phyloP scores from a whole-genome alignment of 2,888 invertebrate species.

The Oscheius sp. region DNA sequence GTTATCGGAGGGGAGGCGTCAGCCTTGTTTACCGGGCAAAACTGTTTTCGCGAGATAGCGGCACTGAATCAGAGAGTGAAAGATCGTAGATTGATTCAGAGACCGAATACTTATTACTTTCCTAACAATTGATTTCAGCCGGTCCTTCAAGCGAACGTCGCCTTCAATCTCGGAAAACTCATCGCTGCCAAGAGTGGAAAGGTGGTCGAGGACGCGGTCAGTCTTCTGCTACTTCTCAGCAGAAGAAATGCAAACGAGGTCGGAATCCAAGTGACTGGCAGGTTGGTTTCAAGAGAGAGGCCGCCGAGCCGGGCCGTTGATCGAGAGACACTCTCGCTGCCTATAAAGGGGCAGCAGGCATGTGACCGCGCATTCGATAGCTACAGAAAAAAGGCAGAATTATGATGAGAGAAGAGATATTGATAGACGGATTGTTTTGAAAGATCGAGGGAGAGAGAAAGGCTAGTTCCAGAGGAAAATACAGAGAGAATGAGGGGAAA shows the following conservation, averaged over 20 bases:
- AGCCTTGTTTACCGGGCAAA: slow-evolving; percentile 8
- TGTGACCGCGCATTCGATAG: slow-evolving; percentile 32
- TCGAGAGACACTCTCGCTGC: not conserved
- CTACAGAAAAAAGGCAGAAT: slow-evolving; percentile 5
- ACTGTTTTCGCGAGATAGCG: slow-evolving; percentile 19
- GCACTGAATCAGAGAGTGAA: not conserved
- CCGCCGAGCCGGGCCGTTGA: not conserved
- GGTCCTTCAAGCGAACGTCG: slow-evolving; percentile 58
- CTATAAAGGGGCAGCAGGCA: slow-evolving; percentile 27
- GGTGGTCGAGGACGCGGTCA: slow-evolving; percentile 39
- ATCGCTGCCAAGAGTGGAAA: slow-evolving; percentile 40
- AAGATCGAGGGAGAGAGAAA: no score
- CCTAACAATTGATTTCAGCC: slow-evolving; percentile 44
- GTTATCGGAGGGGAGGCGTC: slow-evolving; percentile 6
- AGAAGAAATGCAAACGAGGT: slow-evolving; percentile 44
- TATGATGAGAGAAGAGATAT: no score
- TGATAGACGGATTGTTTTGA: no score
- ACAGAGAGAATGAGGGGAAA: no score
- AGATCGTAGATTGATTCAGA: not conserved
- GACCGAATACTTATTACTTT: not conserved
- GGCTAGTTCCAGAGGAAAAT: no score
- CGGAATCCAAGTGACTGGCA: slow-evolving; percentile 53
- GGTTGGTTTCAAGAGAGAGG: slow-evolving; percentile 14
- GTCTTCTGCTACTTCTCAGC: slow-evolving; percentile 41
- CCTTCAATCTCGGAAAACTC: slow-evolving; percentile 60